These are phyloP conservation scores for Polypedilum vanderplanki DNA, from an alignment of 1,140 invertebrate species.

Conservation along the genomic window DNA sequence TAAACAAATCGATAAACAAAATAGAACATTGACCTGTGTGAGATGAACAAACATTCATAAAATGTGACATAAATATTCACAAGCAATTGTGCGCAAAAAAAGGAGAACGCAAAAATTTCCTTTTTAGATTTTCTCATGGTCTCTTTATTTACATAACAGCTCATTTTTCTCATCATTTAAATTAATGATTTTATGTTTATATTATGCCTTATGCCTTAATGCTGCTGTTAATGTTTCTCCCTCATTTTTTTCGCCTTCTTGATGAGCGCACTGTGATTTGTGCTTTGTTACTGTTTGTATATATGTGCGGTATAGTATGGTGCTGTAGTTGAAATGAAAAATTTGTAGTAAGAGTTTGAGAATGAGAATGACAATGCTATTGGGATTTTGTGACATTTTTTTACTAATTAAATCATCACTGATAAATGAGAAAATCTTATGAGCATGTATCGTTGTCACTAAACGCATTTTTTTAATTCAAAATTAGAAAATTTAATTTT, in stretches of 20 bases:
- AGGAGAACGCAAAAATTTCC: not conserved
- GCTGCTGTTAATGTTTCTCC: not conserved
- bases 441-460: not conserved
- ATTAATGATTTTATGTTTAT: slow-evolving; percentile 5
- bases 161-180: slow-evolving; percentile 8
- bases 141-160: not conserved
- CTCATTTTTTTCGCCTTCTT: not conserved
- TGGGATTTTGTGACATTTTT: not conserved
- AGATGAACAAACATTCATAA: not conserved
- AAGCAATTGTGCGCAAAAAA: too few species aligned
- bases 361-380: not conserved
- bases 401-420: slow-evolving; percentile 6
- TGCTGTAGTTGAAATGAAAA: too few species aligned
- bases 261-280: not conserved
- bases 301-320: too few species aligned
- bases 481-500: not conserved
- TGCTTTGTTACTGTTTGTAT: not conserved
- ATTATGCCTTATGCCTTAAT: not conserved
- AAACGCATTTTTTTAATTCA: not conserved
- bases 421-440: not conserved
- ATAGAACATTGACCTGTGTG: not conserved
- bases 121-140: not conserved
- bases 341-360: not conserved
- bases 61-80: not conserved
- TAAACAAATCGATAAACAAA: slow-evolving; percentile 1